phyloP scores from a whole-genome alignment of 2,888 invertebrate species.

The Apocheima hispidaria region DNA sequence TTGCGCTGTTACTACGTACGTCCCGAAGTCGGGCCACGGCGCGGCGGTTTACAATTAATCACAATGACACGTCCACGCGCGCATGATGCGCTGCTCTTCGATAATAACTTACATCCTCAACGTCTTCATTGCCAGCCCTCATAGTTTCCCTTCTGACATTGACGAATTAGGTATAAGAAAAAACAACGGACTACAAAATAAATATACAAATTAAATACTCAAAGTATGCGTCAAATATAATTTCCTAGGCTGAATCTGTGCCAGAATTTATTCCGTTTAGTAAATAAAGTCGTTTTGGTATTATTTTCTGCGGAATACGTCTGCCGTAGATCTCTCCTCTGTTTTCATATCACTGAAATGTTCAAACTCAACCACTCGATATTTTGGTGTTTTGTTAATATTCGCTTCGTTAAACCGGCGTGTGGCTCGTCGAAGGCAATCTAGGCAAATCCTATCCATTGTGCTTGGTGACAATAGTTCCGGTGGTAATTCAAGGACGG shows the following conservation, averaged over 20 bases:
- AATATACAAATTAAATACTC: too few relatives aligned
- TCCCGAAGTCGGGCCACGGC: slow-evolving; percentile 32
- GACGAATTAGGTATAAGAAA: slow-evolving; percentile 51
- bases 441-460: slow-evolving; percentile 78
- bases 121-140: slow-evolving; percentile 53
- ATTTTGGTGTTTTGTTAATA: slow-evolving; percentile 51
- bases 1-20: slow-evolving; percentile 38
- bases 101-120: slow-evolving; percentile 52
- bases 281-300: slow-evolving; percentile 37
- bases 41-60: slow-evolving; percentile 52
- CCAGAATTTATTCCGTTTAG: slow-evolving; percentile 41
- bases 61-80: slow-evolving; percentile 52
- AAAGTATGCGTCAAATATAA: slow-evolving; percentile 46
- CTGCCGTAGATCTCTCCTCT: neutral
- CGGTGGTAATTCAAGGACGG: slow-evolving; percentile 82
- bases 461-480: slow-evolving; percentile 78
- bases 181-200: slow-evolving; percentile 46
- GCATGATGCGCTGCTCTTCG: slow-evolving; percentile 43
- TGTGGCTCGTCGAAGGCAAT: slow-evolving; percentile 67
- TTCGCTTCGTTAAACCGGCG: slow-evolving; percentile 63
- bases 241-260: slow-evolving; percentile 34
- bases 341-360: slow-evolving; percentile 12
- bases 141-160: slow-evolving; percentile 52
- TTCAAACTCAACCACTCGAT: slow-evolving; percentile 25
- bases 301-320: slow-evolving; percentile 29